Percentiles rank a stretch among this genome's conserved stretches.
phyloP scores from a whole-genome alignment of 2,113 vertebrate species.

The Donacobius atricapilla region DNA sequence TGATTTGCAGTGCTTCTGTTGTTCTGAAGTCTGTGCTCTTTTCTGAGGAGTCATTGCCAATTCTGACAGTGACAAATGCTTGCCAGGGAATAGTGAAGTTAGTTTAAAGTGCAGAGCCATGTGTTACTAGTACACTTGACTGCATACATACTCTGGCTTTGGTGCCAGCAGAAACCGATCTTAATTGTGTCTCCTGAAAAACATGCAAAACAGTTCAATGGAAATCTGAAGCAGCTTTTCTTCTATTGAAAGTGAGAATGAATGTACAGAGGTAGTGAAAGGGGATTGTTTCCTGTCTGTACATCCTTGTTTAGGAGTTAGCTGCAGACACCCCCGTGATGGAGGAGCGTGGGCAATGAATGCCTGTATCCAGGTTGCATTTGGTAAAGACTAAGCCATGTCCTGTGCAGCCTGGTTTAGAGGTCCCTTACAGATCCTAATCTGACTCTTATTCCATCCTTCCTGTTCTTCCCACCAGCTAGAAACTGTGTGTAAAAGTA shows the following conservation, averaged over 20 bases:
- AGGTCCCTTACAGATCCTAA: background rate
- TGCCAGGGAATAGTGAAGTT: constrained; percentile 43
- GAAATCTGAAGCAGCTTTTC: constrained; percentile 40
- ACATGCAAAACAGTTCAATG: constrained; percentile 8
- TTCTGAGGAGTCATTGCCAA: constrained; percentile 44
- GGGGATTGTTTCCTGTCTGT: background rate
- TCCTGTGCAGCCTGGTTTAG: background rate
- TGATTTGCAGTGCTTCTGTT: constrained; percentile 44
- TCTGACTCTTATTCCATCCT: background rate
- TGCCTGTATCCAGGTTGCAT: background rate
- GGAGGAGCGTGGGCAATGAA: background rate
- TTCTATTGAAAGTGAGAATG: constrained; percentile 24
- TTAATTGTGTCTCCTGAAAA: constrained; percentile 50
- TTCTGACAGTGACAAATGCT: constrained; percentile 53
- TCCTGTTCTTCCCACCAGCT: background rate
- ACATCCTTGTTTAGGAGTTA: background rate
- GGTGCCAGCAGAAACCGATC: constrained; percentile 37
- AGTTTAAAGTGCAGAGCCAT: constrained; percentile 51
- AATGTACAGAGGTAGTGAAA: constrained; percentile 21
- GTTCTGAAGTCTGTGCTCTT: background rate
- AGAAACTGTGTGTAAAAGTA: background rate
- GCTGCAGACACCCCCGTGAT: background rate
- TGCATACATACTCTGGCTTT: background rate
- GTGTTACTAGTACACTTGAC: constrained; percentile 40
- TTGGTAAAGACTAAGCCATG: background rate